A percentile compares a stretch with the other conserved stretches of the same genome.
Conservation (phyloP, 2,888 invertebrate genomes). For the Dryocosmus kuriphilus region DNA sequence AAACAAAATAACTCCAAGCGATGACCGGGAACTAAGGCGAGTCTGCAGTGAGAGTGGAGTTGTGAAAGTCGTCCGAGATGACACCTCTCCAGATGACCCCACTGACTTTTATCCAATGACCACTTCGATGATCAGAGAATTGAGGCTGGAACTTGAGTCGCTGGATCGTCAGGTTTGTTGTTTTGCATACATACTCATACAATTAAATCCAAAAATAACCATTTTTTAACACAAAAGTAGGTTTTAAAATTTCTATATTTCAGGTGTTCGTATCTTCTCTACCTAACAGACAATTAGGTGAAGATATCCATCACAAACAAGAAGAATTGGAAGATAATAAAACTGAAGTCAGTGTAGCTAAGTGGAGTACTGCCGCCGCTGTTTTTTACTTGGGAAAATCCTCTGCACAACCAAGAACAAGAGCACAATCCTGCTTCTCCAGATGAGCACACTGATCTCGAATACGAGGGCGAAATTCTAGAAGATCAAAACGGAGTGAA, state of each 20-base stretch:
- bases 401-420: constrained; percentile 79
- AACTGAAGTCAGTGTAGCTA: constrained; percentile 78
- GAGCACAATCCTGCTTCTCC: constrained; percentile 82
- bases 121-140: constrained; percentile 90
- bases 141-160: constrained; percentile 89
- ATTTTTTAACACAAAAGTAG: background rate
- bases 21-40: constrained; percentile 68
- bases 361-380: constrained; percentile 78
- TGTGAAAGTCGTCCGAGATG: constrained; percentile 68
- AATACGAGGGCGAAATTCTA: constrained; percentile 83
- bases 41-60: constrained; percentile 71
- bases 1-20: constrained; percentile 78
- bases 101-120: constrained; percentile 91
- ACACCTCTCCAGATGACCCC: constrained; percentile 86
- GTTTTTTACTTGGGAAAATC: constrained; percentile 91
- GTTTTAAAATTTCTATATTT: background rate
- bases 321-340: constrained; percentile 70
- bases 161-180: constrained; percentile 87
- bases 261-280: constrained; percentile 86
- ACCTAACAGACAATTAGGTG: constrained; percentile 66
- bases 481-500: constrained; percentile 83
- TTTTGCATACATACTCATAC: background rate
- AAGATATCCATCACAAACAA: constrained; percentile 66
- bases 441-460: constrained; percentile 86
- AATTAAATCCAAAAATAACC: background rate